Evolutionary conservation across 2,113 vertebrate species (phyloP).

Genomic region (Carlito syrichta): DNA sequence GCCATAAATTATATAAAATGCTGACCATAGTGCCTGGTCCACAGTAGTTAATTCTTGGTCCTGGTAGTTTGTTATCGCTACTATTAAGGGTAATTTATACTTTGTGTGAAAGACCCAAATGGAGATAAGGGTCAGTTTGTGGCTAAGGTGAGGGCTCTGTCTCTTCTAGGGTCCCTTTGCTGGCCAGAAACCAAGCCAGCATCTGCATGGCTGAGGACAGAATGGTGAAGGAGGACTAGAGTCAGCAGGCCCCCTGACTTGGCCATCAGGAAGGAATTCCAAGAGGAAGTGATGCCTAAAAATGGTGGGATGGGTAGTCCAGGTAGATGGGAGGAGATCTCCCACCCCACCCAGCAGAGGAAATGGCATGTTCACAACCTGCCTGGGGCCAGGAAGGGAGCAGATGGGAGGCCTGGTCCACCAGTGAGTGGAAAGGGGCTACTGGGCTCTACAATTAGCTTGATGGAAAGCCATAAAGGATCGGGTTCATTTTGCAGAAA

Average conservation of each 20-base stretch:
- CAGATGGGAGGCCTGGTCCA: neutral
- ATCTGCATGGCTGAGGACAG: accelerated
- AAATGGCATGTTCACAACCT: neutral
- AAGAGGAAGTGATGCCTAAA: neutral
- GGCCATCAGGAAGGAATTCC: neutral
- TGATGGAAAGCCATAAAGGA: neutral
- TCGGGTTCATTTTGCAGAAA: neutral
- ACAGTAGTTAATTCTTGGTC: neutral
- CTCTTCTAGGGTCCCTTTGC: neutral
- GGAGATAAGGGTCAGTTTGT: neutral
- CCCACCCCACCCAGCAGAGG: neutral
- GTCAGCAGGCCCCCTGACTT: neutral
- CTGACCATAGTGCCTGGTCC: slow-evolving; percentile 15
- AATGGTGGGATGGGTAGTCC: neutral
- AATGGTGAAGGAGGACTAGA: neutral
- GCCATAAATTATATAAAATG: slow-evolving; percentile 1
- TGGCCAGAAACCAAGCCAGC: neutral
- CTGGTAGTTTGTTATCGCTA: slow-evolving; percentile 32
- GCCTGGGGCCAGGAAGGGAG: accelerated
- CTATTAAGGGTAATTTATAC: slow-evolving; percentile 10
- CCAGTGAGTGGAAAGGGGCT: neutral
- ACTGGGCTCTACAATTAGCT: too few relatives aligned
- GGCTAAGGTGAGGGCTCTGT: neutral
- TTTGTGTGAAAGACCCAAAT: neutral
- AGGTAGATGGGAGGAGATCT: accelerated